These are phyloP conservation scores for Ellobium chinense DNA, from an alignment of 2,888 invertebrate genomes.

Conservation along the genomic window DNA sequence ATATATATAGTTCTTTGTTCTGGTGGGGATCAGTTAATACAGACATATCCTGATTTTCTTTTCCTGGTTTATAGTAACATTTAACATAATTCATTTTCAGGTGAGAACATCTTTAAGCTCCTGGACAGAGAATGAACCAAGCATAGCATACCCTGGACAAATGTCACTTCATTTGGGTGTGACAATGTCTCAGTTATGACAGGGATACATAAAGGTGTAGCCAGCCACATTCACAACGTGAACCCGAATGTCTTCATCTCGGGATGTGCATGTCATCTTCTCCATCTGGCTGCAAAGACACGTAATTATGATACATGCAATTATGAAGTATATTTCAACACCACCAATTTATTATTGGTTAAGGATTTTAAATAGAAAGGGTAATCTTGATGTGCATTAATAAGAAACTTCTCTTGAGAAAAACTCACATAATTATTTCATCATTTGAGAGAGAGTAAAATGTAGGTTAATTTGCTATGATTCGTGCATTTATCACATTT, in stretches of 20 bases:
- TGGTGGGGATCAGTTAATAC: background rate
- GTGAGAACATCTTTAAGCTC: constrained; percentile 26
- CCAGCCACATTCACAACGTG: constrained; percentile 41
- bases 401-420: background rate
- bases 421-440: background rate
- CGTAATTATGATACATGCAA: background rate
- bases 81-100: background rate
- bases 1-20: background rate
- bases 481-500: background rate
- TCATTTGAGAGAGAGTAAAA: background rate
- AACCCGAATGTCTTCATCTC: constrained; percentile 28
- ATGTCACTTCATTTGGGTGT: background rate
- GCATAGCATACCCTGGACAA: constrained; percentile 43
- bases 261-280: constrained; percentile 29
- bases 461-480: background rate
- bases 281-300: constrained; percentile 35
- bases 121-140: constrained; percentile 7
- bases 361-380: background rate
- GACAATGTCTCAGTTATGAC: background rate
- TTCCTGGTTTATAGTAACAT: background rate
- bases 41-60: background rate
- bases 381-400: background rate
- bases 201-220: constrained; percentile 23
- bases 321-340: background rate
- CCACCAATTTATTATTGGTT: background rate